Conservation (phyloP, 2,797 vertebrate species). For the Glossophaga mutica region DNA sequence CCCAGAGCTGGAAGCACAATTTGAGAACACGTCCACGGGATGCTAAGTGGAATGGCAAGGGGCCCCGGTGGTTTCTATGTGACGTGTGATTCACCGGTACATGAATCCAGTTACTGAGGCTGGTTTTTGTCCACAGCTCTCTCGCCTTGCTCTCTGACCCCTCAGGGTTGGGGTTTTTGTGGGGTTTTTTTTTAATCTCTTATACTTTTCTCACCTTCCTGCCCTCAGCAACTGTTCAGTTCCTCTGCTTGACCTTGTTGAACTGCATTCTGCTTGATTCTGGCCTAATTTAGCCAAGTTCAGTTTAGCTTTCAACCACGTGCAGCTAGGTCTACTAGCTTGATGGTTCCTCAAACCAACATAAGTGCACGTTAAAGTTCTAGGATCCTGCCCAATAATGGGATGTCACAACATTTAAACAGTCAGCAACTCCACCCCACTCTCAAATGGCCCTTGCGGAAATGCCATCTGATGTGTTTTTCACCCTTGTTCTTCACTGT, state of each 20-base stretch:
- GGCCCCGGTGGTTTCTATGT: fast-evolving
- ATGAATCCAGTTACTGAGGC: neutral
- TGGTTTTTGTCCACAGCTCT: neutral
- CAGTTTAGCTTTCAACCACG: neutral
- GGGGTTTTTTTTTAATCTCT: neutral
- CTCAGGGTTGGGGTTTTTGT: neutral
- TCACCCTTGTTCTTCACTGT: neutral
- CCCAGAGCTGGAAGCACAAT: neutral
- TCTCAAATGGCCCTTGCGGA: neutral
- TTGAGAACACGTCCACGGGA: neutral
- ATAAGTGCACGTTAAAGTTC: neutral
- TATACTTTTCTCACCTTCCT: neutral
- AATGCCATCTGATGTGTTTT: neutral
- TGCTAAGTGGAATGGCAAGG: neutral
- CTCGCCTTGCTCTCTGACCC: neutral
- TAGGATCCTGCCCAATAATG: neutral
- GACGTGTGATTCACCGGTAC: neutral
- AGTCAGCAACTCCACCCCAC: neutral
- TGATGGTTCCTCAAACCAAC: neutral
- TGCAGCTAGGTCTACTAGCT: neutral
- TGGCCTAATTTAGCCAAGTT: neutral
- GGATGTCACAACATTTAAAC: neutral
- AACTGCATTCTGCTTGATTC: neutral
- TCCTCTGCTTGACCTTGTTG: neutral
- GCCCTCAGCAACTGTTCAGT: neutral